phyloP scores from a whole-genome alignment of 2,113 vertebrate genomes.

The Rhadina sibilatrix region DNA sequence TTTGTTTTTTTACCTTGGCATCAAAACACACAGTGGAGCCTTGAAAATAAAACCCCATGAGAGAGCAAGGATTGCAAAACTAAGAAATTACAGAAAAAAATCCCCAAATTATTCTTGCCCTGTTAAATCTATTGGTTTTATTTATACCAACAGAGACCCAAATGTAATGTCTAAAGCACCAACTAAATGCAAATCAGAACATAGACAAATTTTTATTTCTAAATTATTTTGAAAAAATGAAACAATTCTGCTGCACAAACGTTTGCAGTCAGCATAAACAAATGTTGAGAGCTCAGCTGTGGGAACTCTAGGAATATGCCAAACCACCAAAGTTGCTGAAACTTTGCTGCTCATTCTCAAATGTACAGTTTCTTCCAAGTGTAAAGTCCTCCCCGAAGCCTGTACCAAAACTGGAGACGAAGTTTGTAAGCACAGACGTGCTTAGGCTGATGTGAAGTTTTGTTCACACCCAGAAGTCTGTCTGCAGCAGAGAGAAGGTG shows the following conservation, averaged over 20 bases:
- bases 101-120: rapidly evolving
- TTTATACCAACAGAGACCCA: neutral
- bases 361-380: neutral
- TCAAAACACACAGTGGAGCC: neutral
- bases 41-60: neutral
- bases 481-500: neutral
- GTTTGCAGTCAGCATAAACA: neutral
- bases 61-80: neutral
- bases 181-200: neutral
- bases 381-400: neutral
- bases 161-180: neutral
- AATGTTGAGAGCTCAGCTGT: neutral
- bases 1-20: neutral
- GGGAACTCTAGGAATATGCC: neutral
- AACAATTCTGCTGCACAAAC: neutral
- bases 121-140: neutral
- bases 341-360: neutral
- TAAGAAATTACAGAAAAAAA: neutral
- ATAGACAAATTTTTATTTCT: neutral
- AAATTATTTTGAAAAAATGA: neutral
- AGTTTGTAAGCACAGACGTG: neutral
- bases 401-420: neutral
- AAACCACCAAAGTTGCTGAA: neutral
- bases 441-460: neutral
- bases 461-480: neutral